Evolutionary conservation across 2,797 vertebrate genomes (phyloP).

Genomic region (Lepus oiostolus): DNA sequence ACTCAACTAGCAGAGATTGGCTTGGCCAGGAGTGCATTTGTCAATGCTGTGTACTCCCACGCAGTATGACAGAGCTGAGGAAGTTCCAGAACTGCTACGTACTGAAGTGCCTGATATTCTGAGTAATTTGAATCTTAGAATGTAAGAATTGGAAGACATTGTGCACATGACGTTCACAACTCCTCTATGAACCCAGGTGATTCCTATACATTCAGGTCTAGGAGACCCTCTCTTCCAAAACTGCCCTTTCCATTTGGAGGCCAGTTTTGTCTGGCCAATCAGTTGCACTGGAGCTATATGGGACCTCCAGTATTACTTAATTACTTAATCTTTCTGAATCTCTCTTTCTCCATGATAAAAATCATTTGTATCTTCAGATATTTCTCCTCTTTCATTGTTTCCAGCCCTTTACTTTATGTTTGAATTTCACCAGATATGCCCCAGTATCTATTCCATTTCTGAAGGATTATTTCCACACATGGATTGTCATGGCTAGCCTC

Average conservation of each 20-base stretch:
- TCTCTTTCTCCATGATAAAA: slow-evolving; percentile 9
- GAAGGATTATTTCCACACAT: neutral
- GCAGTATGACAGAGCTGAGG: neutral
- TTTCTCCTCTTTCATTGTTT: neutral
- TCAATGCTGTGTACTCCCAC: neutral
- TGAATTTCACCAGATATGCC: neutral
- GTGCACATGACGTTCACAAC: neutral
- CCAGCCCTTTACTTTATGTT: neutral
- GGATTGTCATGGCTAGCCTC: neutral
- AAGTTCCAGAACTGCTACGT: slow-evolving; percentile 39
- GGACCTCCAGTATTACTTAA: neutral
- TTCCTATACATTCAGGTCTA: neutral
- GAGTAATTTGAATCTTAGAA: slow-evolving; percentile 34
- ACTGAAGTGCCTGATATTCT: neutral
- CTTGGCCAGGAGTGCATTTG: neutral
- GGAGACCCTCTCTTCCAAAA: neutral
- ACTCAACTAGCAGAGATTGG: neutral
- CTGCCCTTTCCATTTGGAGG: neutral
- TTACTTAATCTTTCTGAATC: neutral
- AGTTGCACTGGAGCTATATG: neutral
- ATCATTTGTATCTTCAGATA: neutral
- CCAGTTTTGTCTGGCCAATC: too few species aligned
- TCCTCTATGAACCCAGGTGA: neutral
- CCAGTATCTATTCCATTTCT: neutral
- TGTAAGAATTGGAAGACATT: neutral